phyloP scores from a whole-genome alignment of 1,140 invertebrate species.

The Danaus plexippus region DNA sequence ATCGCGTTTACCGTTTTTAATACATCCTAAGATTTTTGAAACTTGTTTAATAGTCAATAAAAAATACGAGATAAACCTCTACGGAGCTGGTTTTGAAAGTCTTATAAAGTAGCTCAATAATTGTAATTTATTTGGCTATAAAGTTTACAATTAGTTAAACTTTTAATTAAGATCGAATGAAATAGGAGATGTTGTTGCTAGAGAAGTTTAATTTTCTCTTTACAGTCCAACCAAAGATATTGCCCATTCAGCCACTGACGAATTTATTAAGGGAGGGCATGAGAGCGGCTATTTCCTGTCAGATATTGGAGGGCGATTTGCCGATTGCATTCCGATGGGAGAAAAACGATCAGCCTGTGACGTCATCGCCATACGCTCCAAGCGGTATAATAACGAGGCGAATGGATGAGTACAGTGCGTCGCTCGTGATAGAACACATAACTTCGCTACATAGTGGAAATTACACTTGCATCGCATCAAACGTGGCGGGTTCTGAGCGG shows the following conservation, averaged over 20 bases:
- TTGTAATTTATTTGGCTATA: no score
- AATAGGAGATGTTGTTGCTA: no score
- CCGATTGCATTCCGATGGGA: slow-evolving; percentile 92
- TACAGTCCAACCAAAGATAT: slow-evolving; percentile 89
- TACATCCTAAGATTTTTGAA: slow-evolving; percentile 41
- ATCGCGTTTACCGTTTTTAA: slow-evolving; percentile 44
- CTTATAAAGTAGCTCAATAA: slow-evolving; percentile 10
- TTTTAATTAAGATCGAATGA: no score
- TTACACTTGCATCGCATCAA: slow-evolving; percentile 90
- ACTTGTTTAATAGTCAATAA: slow-evolving; percentile 52
- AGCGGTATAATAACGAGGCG: slow-evolving; percentile 74
- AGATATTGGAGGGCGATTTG: slow-evolving; percentile 94
- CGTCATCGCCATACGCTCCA: slow-evolving; percentile 66
- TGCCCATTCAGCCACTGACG: slow-evolving; percentile 87
- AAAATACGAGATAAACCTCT: slow-evolving; percentile 22
- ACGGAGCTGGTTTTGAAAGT: slow-evolving; percentile 5
- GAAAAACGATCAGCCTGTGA: slow-evolving; percentile 80
- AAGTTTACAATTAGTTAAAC: no score
- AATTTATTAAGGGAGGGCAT: slow-evolving; percentile 89
- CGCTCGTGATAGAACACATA: slow-evolving; percentile 90
- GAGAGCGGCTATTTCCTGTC: slow-evolving; percentile 92
- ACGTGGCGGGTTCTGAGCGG: slow-evolving; percentile 83
- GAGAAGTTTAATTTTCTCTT: slow-evolving; percentile 14
- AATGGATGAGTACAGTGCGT: slow-evolving; percentile 90
- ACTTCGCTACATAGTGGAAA: slow-evolving; percentile 87